These are phyloP conservation scores for Cephus rjabovi DNA, from an alignment of 2,888 invertebrate species.

Conservation along the genomic window DNA sequence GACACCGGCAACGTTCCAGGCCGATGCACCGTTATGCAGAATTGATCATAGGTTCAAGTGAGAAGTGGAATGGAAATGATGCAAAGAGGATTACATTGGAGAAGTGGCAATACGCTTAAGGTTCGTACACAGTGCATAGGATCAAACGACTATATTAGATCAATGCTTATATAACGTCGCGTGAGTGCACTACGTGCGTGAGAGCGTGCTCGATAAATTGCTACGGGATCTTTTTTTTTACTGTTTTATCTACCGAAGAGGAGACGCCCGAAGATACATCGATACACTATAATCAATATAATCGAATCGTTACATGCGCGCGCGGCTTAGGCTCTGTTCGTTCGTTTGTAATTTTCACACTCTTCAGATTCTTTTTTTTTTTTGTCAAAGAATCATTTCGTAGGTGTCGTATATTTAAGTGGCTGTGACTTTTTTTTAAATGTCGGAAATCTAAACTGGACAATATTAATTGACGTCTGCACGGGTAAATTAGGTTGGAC, in stretches of 20 bases:
- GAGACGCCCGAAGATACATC: background rate
- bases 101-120: background rate
- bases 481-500: background rate
- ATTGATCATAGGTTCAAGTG: slow-evolving; percentile 51
- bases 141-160: background rate
- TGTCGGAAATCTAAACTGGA: background rate
- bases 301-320: background rate
- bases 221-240: background rate
- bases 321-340: background rate
- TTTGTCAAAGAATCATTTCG: background rate
- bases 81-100: background rate
- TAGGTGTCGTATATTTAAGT: too few species aligned
- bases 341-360: background rate
- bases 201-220: background rate
- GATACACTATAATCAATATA: background rate
- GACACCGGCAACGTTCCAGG: slow-evolving; percentile 54
- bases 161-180: background rate
- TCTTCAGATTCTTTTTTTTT: background rate
- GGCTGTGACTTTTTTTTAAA: background rate
- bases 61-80: slow-evolving; percentile 17
- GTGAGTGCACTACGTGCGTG: background rate
- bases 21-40: slow-evolving; percentile 60
- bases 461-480: background rate
- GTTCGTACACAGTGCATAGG: background rate
- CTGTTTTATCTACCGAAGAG: background rate